Evolutionary conservation across 92 coral and sea anemone species (phyloP), one percentile per base, ranked within the genome.

Genomic region (Actinernus sp.): DNA sequence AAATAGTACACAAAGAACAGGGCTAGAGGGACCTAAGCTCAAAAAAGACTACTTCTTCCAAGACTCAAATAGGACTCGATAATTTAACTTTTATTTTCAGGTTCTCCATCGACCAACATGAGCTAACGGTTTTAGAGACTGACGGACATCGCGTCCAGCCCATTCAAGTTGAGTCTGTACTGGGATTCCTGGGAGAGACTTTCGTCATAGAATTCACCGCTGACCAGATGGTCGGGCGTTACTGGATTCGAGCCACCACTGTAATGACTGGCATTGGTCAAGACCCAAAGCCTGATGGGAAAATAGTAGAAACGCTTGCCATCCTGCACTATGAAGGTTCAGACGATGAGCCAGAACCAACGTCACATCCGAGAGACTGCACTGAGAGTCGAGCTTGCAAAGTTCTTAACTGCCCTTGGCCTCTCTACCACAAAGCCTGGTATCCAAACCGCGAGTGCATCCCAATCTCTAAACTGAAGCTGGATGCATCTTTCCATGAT

Each of bases 101-200:
- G 63, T 31, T 82, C n/a, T 82, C 89, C 29, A 75, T 85, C 49
- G 76, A 85, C 52, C 43, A 48, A n/a, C 91, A 85, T 31, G 37
- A 70, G 48, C 22, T 85, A 19, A 78, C 76, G 26, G 86, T 85
- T 7, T 51, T 85, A 14, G 91, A 77, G 59, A 54, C 69, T 32
- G 86, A 84, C 65, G 91, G 91, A 0, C 58, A 68, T 37, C 74
- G 71, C 11, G 76, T 78, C 4, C 37, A 64, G 34, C 91, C 91
- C 1, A 59, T 62, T 18, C 47, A 20, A 38, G 45, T 63, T 1
- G 81, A 84, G 24, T 84, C 86, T 8, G 56, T 84, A 12, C 68
- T 77, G 26, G 81, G 55, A 17, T 77, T 53, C 65, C 56, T 60
- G 53, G 91, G 91, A 19, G 91, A 84, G 36, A 46, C 63, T 2